Evolutionary conservation across 2,888 invertebrate genomes (phyloP).

Genomic region (Dynastes hyllus): DNA sequence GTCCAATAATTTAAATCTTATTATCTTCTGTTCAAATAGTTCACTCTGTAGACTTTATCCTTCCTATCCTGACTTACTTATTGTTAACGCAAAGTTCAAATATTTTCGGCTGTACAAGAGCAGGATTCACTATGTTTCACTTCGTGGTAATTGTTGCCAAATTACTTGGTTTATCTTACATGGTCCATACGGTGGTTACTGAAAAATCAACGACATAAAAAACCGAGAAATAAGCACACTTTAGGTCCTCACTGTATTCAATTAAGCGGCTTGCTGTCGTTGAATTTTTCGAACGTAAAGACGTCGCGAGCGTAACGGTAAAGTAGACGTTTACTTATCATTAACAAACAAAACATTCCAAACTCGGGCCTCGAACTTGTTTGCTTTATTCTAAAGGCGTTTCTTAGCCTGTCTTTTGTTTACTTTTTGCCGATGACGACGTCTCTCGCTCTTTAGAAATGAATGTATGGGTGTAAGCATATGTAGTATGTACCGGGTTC

Average conservation of each 20-base stretch:
- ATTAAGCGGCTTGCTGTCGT: conserved; percentile 1
- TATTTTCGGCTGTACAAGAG: too few relatives aligned
- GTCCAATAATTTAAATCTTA: too few relatives aligned
- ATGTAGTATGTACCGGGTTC: not conserved
- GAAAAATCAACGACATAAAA: too few relatives aligned
- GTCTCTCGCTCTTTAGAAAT: not conserved
- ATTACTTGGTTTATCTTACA: too few relatives aligned
- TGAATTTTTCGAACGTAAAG: conserved; percentile 8
- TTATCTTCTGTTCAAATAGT: too few relatives aligned
- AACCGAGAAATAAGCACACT: too few relatives aligned
- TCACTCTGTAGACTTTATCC: too few relatives aligned
- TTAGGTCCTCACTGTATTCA: not conserved
- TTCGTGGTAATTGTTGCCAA: too few relatives aligned
- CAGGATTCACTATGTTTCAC: too few relatives aligned
- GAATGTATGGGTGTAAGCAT: not conserved
- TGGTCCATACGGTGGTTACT: too few relatives aligned
- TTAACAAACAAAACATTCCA: conserved; percentile 28
- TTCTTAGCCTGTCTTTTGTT: conserved; percentile 4
- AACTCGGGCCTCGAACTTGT: not conserved
- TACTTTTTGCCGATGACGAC: not conserved
- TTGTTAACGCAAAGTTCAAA: too few relatives aligned
- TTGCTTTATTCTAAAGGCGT: not conserved
- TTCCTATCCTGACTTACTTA: too few relatives aligned
- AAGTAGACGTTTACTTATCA: conserved; percentile 29
- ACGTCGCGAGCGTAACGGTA: not conserved